Evolutionary conservation across 2,797 vertebrate species (phyloP).

Genomic region (Gila robusta): DNA sequence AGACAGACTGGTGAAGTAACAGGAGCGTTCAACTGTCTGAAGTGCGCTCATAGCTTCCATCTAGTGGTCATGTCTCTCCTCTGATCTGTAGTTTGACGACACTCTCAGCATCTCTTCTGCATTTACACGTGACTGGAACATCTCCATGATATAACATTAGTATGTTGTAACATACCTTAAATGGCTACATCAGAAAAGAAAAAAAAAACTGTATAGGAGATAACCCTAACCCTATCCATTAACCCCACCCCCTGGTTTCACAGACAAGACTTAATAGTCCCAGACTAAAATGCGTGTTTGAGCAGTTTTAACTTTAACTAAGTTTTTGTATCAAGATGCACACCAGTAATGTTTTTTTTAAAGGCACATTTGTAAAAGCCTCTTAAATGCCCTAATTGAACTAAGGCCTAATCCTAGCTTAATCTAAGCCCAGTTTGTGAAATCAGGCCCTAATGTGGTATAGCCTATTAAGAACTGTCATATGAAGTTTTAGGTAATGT

Average conservation of each 20-base stretch:
- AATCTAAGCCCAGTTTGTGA: not conserved
- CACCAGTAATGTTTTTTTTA: no score
- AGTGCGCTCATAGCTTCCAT: conserved; percentile 24
- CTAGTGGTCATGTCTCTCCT: conserved; percentile 39
- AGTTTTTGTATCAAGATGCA: no score
- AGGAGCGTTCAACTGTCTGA: not conserved
- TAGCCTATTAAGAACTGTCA: not conserved
- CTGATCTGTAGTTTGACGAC: not conserved
- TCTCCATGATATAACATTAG: not conserved
- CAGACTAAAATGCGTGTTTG: no score
- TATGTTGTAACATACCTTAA: not conserved
- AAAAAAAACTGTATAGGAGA: not conserved
- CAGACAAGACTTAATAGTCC: no score
- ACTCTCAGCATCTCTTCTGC: not conserved
- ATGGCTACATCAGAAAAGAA: not conserved
- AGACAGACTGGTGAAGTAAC: not conserved
- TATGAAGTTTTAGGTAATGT: not conserved
- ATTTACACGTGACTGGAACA: not conserved
- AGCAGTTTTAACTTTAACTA: no score
- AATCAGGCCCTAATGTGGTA: not conserved
- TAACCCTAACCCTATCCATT: not conserved
- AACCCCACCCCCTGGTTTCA: not conserved
- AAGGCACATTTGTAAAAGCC: not conserved
- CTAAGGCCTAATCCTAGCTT: not conserved
- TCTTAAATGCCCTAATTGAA: not conserved